Percentiles rank a stretch among this genome's conserved stretches.
Evolutionary conservation across 2,113 vertebrate species (phyloP).

Genomic region (Bufo bufo): DNA sequence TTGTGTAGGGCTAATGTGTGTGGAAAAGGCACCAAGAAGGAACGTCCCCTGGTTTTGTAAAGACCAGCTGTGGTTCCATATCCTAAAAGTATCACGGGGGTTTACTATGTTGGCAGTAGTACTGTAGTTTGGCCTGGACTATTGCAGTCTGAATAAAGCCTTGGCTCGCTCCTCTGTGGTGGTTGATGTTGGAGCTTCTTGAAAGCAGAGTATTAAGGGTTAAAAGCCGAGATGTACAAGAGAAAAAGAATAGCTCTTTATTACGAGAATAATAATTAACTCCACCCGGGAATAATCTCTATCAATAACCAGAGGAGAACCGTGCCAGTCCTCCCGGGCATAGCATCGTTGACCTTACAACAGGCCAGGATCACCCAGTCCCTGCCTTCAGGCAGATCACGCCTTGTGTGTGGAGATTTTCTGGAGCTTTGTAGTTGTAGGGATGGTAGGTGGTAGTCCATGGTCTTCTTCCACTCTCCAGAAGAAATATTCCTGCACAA

Average conservation of each 20-base stretch:
- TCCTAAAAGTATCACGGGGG: no score
- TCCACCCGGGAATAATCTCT: neutral
- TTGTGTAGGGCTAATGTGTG: no score
- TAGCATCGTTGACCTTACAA: neutral
- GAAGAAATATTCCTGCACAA: constrained; percentile 46
- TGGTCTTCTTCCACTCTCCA: neutral
- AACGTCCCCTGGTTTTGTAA: no score
- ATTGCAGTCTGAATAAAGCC: no score
- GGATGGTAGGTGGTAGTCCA: rapidly evolving
- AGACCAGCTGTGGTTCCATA: no score
- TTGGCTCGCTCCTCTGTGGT: no score
- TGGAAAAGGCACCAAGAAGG: no score
- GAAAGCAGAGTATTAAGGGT: neutral
- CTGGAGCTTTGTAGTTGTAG: neutral
- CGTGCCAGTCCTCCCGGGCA: no score
- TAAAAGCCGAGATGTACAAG: neutral
- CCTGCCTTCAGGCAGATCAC: neutral
- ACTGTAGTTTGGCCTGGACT: no score
- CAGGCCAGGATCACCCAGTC: neutral
- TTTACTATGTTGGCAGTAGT: no score
- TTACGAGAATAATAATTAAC: neutral
- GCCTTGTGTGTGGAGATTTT: neutral
- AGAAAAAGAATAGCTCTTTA: neutral
- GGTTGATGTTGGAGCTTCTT: neutral
- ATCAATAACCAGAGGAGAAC: neutral